These are phyloP conservation scores for Trissolcus japonicus DNA, from an alignment of 2,888 invertebrate genomes.

Conservation along the genomic window DNA sequence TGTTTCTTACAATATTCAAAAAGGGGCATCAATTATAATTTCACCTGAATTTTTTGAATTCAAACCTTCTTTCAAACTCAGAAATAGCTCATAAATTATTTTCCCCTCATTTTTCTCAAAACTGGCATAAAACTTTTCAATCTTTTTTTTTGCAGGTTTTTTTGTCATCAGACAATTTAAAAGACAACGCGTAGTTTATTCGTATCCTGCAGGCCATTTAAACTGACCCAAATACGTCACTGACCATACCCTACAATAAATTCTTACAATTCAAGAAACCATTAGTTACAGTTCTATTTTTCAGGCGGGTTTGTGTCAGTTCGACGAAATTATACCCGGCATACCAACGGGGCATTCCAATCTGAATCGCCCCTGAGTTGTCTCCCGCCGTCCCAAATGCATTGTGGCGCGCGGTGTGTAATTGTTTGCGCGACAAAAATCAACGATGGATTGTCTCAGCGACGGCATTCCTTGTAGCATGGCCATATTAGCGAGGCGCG, in stretches of 20 bases:
- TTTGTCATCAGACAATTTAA: not conserved
- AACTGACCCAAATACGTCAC: conserved; percentile 5
- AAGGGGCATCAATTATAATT: not conserved
- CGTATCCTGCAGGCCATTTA: not conserved
- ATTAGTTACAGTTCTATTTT: no score
- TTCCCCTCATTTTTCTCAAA: no score
- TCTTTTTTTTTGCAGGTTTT: no score
- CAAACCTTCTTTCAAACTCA: not conserved
- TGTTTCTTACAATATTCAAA: no score
- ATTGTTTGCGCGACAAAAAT: conserved; percentile 17
- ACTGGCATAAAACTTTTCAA: no score
- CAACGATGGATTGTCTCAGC: conserved; percentile 25
- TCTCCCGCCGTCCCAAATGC: not conserved
- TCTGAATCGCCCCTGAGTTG: not conserved
- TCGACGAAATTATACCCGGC: not conserved
- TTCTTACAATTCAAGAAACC: no score
- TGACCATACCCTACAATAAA: not conserved
- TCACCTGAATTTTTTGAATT: no score
- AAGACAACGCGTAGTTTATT: not conserved
- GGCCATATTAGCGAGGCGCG: conserved; percentile 71
- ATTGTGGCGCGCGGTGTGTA: not conserved
- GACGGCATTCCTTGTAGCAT: conserved; percentile 62
- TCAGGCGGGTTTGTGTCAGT: not conserved
- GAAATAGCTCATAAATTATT: not conserved
- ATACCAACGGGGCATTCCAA: not conserved